Evolutionary conservation across 2,113 vertebrate species (phyloP), one percentile per base, ranked within the genome.

Genomic region (Ammospiza nelsoni): DNA sequence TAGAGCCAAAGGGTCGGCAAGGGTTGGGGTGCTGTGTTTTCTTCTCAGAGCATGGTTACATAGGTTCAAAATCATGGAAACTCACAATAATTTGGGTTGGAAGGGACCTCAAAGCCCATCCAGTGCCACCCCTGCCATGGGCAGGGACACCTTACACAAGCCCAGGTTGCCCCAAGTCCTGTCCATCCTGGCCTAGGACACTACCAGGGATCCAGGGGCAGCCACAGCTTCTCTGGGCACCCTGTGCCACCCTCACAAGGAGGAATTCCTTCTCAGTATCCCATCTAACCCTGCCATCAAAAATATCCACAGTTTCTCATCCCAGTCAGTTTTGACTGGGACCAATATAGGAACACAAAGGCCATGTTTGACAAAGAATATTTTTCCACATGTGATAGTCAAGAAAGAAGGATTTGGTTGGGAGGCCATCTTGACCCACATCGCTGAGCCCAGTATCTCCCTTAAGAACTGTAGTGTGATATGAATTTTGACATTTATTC

Each of bases 111-210:
- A n/a, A 29, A 55, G 3, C 12, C 4, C 57, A 55, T 3, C 5
- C 48, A 29, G 9, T n/a, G 2, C 12, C 41, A 28, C 9, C 29
- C 58, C 23, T 84, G n/a, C 35, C 55, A 20, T 4, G 23, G 11
- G 18, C n/a, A 71, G 65, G 12, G 65, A 48, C n/a, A 48, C 9
- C 15, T 79, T 2, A 41, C 41, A 21, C n/a, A 1, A 0, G 0
- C 24, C 57, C 57, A 71, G 24, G 20, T 0, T 16, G 12, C 41
- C 63, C 74, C 74, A 41, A 54, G 6, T 5, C 19, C 28, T 0
- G 0, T 78, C 65, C 84, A 48, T 0, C 48, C 48, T 41, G 29
- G 23, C 19, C 28, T 48, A 9, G 57, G n/a, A 2, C 48, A 25
- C 7, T 63, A 0, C 15, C 57, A 63, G 66, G 41, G 75, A 48